Percentiles rank a stretch among this genome's conserved stretches.
Conservation (phyloP, 2,888 invertebrate genomes). For the Perdita meconis region DNA sequence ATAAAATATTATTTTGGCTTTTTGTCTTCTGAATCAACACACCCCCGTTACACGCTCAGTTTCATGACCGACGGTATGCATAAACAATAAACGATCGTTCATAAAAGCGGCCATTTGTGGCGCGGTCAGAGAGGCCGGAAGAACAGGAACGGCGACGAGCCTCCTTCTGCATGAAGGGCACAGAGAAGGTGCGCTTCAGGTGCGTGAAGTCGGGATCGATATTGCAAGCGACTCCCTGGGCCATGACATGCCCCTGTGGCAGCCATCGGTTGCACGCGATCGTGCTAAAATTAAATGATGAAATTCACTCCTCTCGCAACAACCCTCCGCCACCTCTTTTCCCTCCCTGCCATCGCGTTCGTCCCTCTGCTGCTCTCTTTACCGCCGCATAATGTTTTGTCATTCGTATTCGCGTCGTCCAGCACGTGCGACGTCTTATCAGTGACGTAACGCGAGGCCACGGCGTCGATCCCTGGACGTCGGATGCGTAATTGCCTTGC, state of each 20-base stretch:
- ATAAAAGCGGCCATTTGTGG: slow-evolving; percentile 4
- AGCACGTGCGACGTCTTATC: slow-evolving; percentile 37
- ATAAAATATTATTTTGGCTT: too few species aligned
- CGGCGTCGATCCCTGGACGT: slow-evolving; percentile 2
- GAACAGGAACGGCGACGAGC: slow-evolving; percentile 30
- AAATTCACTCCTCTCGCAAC: slow-evolving; percentile 29
- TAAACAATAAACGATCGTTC: not conserved
- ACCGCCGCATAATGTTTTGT: slow-evolving; percentile 1
- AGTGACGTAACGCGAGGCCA: slow-evolving; percentile 30
- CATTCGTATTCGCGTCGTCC: slow-evolving; percentile 27
- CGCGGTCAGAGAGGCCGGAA: slow-evolving; percentile 12
- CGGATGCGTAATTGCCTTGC: slow-evolving; percentile 24
- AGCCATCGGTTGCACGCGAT: slow-evolving; percentile 73
- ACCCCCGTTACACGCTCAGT: too few species aligned
- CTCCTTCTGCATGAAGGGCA: slow-evolving; percentile 32
- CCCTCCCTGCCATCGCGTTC: not conserved
- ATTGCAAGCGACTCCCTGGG: slow-evolving; percentile 73
- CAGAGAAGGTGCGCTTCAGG: slow-evolving; percentile 65
- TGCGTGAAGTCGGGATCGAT: slow-evolving; percentile 75
- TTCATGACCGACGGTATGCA: too few species aligned
- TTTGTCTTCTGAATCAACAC: too few species aligned
- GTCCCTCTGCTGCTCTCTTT: not conserved
- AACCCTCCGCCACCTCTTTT: not conserved
- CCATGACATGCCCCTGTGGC: slow-evolving; percentile 67
- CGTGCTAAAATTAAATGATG: slow-evolving; percentile 73